Evolutionary conservation across 1,140 invertebrate species (phyloP).

Genomic region (Galleria mellonella): DNA sequence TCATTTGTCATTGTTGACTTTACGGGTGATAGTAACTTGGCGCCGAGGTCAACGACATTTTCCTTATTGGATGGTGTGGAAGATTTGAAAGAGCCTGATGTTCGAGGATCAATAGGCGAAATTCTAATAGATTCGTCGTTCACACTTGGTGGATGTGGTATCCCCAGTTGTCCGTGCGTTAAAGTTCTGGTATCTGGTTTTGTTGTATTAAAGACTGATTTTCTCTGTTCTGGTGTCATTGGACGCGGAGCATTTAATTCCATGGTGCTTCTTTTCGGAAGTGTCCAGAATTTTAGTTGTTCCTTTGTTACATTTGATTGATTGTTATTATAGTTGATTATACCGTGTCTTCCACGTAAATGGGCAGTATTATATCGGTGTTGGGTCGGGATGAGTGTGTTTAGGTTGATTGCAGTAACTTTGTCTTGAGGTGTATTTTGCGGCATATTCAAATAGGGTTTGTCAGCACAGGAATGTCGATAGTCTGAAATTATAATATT

Average conservation of each 20-base stretch:
- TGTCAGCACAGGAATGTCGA: conserved; percentile 74
- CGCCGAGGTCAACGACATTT: conserved; percentile 48
- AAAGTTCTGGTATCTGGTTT: conserved; percentile 5
- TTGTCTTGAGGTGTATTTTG: conserved; percentile 26
- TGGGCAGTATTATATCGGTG: conserved; percentile 43
- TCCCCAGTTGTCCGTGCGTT: not conserved
- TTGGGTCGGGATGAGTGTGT: conserved; percentile 36
- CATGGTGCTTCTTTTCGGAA: conserved; percentile 42
- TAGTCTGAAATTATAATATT: conserved; percentile 61
- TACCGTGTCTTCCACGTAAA: conserved; percentile 38
- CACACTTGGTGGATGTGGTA: not conserved
- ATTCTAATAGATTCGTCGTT: conserved; percentile 71
- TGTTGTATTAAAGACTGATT: conserved; percentile 9
- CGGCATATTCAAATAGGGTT: conserved; percentile 37
- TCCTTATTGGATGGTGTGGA: conserved; percentile 76
- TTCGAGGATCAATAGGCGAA: conserved; percentile 79
- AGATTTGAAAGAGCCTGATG: conserved; percentile 69
- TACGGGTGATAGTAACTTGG: conserved; percentile 76
- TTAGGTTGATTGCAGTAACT: conserved; percentile 29
- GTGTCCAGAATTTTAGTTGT: conserved; percentile 59
- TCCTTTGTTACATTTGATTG: conserved; percentile 21
- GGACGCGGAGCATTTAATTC: conserved; percentile 13
- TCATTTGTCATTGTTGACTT: conserved; percentile 85
- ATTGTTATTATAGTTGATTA: conserved; percentile 35
- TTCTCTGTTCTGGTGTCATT: not conserved